Conservation (phyloP, 92 coral and sea anemone genomes). For the Chrysogorgia sp. region DNA sequence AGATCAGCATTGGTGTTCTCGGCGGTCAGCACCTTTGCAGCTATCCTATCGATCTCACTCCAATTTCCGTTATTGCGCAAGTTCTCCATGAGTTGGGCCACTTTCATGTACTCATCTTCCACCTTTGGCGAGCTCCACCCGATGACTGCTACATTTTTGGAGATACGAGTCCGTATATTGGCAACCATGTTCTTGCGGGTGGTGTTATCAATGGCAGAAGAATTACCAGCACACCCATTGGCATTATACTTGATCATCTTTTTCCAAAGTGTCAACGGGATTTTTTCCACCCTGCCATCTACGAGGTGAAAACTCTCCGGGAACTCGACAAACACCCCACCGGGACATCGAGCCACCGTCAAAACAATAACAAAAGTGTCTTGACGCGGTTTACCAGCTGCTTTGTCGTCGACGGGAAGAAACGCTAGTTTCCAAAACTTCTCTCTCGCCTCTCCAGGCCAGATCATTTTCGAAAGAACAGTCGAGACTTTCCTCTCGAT, state of each 20-base stretch:
- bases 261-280: constrained; percentile 4
- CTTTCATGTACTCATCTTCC: constrained; percentile 18
- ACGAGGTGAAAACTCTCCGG: constrained; percentile 42
- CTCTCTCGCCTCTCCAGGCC: neutral
- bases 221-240: neutral
- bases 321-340: constrained; percentile 45
- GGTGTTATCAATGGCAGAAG: neutral
- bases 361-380: constrained; percentile 35
- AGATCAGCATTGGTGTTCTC: constrained; percentile 25
- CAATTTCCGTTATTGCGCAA: constrained; percentile 31
- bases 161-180: neutral
- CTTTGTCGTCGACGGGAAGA: constrained; percentile 20
- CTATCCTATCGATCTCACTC: neutral
- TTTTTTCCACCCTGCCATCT: constrained; percentile 18
- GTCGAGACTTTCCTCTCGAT: neutral
- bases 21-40: constrained; percentile 3
- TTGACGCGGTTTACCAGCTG: constrained; percentile 1
- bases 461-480: neutral
- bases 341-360: constrained; percentile 36
- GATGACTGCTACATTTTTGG: neutral
- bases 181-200: neutral
- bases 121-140: constrained; percentile 8
- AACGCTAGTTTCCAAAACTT: constrained; percentile 28
- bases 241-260: neutral
- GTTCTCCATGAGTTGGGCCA: constrained; percentile 21